phyloP scores from a whole-genome alignment of 2,113 vertebrate genomes.

The Nyctereutes procyonoides region DNA sequence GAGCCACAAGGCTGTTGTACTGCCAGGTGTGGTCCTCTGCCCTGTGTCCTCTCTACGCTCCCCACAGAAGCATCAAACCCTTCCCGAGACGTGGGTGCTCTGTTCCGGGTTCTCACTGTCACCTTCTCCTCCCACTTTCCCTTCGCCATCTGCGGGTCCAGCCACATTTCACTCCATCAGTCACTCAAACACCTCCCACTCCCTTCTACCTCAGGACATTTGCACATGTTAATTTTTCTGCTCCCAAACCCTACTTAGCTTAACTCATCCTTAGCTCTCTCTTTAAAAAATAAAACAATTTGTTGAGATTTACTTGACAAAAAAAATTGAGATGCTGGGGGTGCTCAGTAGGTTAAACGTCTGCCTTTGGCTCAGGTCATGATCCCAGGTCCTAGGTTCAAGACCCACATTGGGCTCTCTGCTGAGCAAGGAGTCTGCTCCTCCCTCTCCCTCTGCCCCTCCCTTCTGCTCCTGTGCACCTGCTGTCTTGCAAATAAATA shows the following conservation, averaged over 20 bases:
- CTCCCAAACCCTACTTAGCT: not conserved
- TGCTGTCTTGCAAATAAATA: not conserved
- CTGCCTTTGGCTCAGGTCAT: not conserved
- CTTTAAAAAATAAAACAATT: not conserved
- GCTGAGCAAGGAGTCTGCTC: accelerated
- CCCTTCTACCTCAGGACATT: not conserved
- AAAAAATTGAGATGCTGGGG: not conserved
- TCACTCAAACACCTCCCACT: too few species aligned
- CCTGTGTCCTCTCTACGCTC: not conserved
- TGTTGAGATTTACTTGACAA: not conserved
- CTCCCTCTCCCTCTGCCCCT: not conserved
- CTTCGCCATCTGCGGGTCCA: not conserved
- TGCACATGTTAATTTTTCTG: not conserved
- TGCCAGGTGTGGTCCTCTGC: not conserved
- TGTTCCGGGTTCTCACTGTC: not conserved
- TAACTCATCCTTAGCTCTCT: not conserved
- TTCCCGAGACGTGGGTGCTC: not conserved
- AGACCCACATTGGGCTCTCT: not conserved
- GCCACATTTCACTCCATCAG: not conserved
- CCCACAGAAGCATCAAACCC: not conserved
- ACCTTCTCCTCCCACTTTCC: not conserved
- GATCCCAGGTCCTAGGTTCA: not conserved
- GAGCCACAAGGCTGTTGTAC: not conserved
- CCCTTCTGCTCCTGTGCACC: too few species aligned
- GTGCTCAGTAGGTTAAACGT: not conserved